Base-by-base conservation (phyloP, 2,888 invertebrate species). In the Noctuana brunneofusca region DNA sequence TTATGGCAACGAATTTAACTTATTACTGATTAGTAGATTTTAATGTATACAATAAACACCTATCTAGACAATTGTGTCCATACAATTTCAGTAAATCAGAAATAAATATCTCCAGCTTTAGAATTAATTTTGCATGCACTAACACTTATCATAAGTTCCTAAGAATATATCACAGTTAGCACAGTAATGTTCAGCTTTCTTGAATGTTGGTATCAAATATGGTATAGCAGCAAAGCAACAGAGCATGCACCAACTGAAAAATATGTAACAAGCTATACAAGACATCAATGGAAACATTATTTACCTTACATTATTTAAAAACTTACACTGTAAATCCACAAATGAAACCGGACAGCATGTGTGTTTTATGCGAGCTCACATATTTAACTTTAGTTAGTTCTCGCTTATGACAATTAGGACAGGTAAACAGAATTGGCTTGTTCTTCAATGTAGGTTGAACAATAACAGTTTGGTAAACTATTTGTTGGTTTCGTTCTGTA, bases 281-380 rank as follows among this genome's bases (percentile, higher is more conserved):
- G 11, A 43, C 18, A 11, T 54, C 24, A 22, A 41, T 16, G 18
- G 38, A n/a, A 32, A 22, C 38, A 38, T n/a, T 14, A 22, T 32
- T 2, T 20, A 27, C 12, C 32, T 9, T 6, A 1, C 14, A 27
- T 4, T 43, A 27, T 41, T 2, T 41, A 12, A 16, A 58, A 69
- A 79, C 89, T 86, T 78, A 89, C 90, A 82, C 70, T 64, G 87
- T 85, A 55, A 84, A 78, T 57, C 90, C 91, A 74, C 84, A 88
- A 68, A 90, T 73, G 65, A 89, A 90, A 52, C 90, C 91, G 68
- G 89, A 87, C 20, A 87, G 58, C 79, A 90, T 75, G 65, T 91
- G 89, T 62, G 90, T 89, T 74, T 81, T 86, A 38, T 75, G 78
- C 9, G 89, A 81, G 70, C 79, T 88, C n/a, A 80, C 78, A 74